Evolutionary conservation across 1,140 invertebrate species (phyloP).

Genomic region (Pseudomyrmex flavicornis): DNA sequence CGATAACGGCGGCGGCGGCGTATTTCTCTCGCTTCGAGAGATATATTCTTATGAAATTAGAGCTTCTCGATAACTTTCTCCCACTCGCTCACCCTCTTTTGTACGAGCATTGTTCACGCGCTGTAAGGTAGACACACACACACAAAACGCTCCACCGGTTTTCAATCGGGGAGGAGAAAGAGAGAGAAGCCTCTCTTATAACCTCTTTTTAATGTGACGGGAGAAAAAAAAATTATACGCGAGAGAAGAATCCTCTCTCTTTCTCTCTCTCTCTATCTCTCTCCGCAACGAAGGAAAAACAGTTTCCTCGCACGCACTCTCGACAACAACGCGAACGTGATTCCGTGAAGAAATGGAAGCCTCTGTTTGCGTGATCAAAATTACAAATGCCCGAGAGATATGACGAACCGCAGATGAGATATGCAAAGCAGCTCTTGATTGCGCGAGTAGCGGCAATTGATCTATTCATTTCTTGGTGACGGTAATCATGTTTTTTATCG

Average conservation of each 20-base stretch:
- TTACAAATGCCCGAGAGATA: not conserved
- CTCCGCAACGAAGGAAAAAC: not conserved
- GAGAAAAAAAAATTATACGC: not conserved
- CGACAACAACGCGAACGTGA: not conserved
- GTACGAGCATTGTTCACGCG: not conserved
- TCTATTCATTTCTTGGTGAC: not conserved
- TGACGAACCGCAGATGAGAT: not conserved
- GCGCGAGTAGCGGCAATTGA: not conserved
- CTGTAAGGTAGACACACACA: not conserved
- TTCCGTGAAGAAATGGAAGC: constrained; percentile 9
- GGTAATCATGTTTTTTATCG: constrained; percentile 21
- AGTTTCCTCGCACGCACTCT: not conserved
- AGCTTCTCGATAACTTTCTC: not conserved
- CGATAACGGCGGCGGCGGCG: not conserved
- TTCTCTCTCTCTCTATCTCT: no score
- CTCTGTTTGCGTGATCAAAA: not conserved
- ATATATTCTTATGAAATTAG: constrained; percentile 9
- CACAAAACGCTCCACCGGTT: not conserved
- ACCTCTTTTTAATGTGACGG: not conserved
- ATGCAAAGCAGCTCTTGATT: not conserved
- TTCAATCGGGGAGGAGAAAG: no score
- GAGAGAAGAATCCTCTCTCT: no score
- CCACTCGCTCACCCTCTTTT: not conserved
- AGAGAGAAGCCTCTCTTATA: not conserved
- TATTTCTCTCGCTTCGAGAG: not conserved